Conservation (phyloP, 2,113 vertebrate genomes). For the Neopipo cinnamomea region DNA sequence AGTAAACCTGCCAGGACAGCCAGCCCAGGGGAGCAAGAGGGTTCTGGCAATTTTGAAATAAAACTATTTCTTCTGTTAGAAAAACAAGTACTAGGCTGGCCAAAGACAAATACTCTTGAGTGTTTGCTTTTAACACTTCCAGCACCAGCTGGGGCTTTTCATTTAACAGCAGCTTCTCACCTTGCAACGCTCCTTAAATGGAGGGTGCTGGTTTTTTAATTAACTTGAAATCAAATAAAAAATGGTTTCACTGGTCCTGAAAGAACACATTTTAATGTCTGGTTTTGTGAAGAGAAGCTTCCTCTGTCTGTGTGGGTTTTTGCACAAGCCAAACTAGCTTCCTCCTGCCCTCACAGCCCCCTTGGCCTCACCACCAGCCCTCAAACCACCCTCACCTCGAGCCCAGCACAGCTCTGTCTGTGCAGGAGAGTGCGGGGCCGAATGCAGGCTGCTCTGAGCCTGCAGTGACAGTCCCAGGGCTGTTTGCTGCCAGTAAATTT, state of each 20-base stretch:
- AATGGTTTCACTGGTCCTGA: not conserved
- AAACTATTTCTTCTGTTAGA: not conserved
- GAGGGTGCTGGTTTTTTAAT: not conserved
- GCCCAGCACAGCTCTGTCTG: not conserved
- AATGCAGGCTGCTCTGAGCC: not conserved
- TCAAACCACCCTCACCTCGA: fast-evolving
- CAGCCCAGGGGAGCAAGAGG: not conserved
- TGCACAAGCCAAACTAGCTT: not conserved
- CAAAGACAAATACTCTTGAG: not conserved
- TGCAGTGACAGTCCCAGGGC: not conserved
- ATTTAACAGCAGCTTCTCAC: not conserved
- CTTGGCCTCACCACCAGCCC: not conserved
- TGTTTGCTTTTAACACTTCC: not conserved
- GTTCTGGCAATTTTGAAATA: slow-evolving; percentile 2
- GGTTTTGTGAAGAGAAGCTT: not conserved
- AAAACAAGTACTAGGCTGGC: not conserved
- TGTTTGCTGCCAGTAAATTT: not conserved
- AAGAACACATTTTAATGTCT: not conserved
- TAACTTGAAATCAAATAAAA: not conserved
- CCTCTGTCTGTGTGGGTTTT: not conserved
- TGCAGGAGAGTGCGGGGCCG: fast-evolving
- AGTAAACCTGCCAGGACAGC: fast-evolving
- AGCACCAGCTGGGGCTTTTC: not conserved
- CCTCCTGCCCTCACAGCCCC: not conserved
- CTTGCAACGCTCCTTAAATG: not conserved